phyloP scores from a whole-genome alignment of 2,888 invertebrate genomes.

The Torymus aiolomorphi region DNA sequence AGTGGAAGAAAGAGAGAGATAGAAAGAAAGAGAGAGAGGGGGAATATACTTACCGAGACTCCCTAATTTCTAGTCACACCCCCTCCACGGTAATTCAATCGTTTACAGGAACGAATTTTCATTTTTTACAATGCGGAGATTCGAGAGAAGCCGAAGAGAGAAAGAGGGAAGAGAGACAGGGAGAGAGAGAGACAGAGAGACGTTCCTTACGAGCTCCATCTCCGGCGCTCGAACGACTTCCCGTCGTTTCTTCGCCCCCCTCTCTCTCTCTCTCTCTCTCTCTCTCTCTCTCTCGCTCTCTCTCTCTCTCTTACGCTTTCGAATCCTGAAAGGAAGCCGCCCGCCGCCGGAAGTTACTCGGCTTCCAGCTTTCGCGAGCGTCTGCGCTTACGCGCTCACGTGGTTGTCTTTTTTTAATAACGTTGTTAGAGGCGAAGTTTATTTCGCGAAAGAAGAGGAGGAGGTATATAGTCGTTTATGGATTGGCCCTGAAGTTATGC shows the following conservation, averaged over 20 bases:
- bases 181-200: slow-evolving; percentile 32
- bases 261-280: slow-evolving; percentile 26
- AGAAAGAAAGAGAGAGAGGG: slow-evolving; percentile 3
- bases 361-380: slow-evolving; percentile 45
- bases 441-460: too few species aligned
- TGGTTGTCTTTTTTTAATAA: neutral
- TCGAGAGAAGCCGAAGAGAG: neutral
- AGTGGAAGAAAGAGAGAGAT: neutral
- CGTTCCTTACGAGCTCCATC: slow-evolving; percentile 62
- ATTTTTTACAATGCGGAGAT: slow-evolving; percentile 50
- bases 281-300: slow-evolving; percentile 17
- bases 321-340: slow-evolving; percentile 56
- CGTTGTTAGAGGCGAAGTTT: neutral
- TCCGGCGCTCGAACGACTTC: slow-evolving; percentile 64
- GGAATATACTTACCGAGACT: neutral
- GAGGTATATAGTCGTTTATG: too few species aligned
- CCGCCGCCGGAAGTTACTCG: slow-evolving; percentile 61
- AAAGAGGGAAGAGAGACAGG: slow-evolving; percentile 14
- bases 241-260: slow-evolving; percentile 60
- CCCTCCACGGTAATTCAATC: slow-evolving; percentile 59
- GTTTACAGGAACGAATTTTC: slow-evolving; percentile 60
- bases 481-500: too few species aligned
- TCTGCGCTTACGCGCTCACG: neutral
- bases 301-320: slow-evolving; percentile 41
- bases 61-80: slow-evolving; percentile 51